Conservation (phyloP, 2,113 vertebrate genomes). For the Upupa epops region DNA sequence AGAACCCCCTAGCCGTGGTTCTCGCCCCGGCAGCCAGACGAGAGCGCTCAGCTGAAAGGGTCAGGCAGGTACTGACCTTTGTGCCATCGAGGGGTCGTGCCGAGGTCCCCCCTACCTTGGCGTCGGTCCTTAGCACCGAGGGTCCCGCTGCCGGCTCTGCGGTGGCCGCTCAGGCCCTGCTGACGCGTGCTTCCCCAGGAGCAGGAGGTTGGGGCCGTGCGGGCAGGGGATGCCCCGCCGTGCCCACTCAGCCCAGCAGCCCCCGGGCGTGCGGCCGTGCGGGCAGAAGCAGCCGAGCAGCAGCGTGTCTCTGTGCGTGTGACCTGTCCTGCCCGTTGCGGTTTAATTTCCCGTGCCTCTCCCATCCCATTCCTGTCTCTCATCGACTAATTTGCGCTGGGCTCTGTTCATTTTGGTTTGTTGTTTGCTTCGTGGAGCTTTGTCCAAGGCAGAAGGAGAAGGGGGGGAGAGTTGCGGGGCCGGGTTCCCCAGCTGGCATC, state of each 20-base stretch:
- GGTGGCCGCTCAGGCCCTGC: conserved; percentile 42
- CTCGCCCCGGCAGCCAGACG: conserved; percentile 15
- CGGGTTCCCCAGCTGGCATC: background rate
- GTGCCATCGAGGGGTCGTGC: conserved; percentile 10
- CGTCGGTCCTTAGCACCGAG: conserved; percentile 24
- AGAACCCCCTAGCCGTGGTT: background rate
- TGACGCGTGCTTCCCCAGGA: conserved; percentile 18
- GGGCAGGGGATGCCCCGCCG: background rate
- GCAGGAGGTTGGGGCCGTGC: background rate
- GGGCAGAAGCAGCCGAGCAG: background rate
- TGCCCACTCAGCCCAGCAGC: conserved; percentile 12
- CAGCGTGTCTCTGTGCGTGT: background rate
- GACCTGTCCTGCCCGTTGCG: conserved; percentile 1
- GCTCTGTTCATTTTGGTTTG: background rate
- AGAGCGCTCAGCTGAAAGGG: background rate
- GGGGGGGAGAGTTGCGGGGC: background rate
- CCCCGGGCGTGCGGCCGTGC: background rate
- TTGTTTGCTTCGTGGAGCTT: conserved; percentile 35
- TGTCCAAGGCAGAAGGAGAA: background rate
- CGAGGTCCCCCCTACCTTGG: conserved; percentile 41
- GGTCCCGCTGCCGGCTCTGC: conserved; percentile 47
- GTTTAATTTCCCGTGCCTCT: conserved; percentile 45
- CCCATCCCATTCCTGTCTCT: conserved; percentile 44
- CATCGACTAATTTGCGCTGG: conserved; percentile 67
- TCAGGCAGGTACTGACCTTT: conserved; percentile 54